phyloP scores from a whole-genome alignment of 2,797 vertebrate genomes.

The Acanthis flammea region DNA sequence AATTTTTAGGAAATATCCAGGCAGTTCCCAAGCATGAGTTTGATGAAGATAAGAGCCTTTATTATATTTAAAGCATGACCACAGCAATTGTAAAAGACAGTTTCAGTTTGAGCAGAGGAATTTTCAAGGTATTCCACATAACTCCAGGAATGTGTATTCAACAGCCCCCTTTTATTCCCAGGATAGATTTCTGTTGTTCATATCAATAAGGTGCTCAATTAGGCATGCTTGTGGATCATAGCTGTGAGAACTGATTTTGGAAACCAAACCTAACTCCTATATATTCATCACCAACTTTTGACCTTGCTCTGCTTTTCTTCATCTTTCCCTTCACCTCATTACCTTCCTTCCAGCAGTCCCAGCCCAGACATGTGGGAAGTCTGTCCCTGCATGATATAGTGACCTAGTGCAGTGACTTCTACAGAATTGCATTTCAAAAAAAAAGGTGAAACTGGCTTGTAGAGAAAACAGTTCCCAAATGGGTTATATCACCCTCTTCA shows the following conservation, averaged over 20 bases:
- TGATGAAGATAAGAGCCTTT: not conserved
- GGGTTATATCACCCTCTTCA: not conserved
- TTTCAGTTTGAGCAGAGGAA: not conserved
- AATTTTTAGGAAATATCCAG: not conserved
- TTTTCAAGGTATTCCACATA: not conserved
- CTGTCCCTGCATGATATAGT: not conserved
- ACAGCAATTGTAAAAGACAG: not conserved
- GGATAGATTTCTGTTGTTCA: not conserved
- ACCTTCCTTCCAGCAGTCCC: not conserved
- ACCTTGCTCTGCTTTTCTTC: not conserved
- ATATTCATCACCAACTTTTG: not conserved
- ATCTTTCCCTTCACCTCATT: not conserved
- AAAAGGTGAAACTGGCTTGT: not conserved
- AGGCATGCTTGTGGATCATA: not conserved
- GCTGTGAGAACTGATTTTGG: not conserved
- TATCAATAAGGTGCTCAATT: not conserved
- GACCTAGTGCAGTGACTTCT: not conserved
- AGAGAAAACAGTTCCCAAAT: not conserved
- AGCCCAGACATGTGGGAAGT: not conserved
- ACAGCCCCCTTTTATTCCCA: not conserved
- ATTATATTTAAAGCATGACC: not conserved
- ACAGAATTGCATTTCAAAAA: not conserved
- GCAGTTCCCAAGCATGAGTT: not conserved
- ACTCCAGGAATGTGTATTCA: not conserved
- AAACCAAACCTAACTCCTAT: not conserved